Conservation (phyloP, 2,797 vertebrate genomes). For the Pseudomugil gertrudae region DNA sequence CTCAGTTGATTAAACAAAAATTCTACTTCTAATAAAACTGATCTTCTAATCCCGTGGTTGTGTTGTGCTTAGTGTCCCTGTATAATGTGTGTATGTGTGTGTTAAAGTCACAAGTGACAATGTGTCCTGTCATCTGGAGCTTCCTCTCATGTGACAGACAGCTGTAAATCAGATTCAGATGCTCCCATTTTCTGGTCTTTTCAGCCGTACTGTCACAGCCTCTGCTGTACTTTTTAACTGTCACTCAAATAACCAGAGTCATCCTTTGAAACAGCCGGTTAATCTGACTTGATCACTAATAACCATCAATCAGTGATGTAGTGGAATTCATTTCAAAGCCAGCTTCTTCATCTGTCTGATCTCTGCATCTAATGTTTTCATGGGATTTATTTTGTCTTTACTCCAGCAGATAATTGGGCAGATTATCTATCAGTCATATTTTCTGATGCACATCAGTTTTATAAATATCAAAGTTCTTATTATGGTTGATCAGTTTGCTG, state of each 20-base stretch:
- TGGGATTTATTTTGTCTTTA: constrained; percentile 33
- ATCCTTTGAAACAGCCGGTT: constrained; percentile 34
- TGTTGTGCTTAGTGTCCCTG: neutral
- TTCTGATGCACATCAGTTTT: constrained; percentile 23
- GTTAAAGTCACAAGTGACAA: constrained; percentile 1
- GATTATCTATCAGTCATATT: constrained; percentile 29
- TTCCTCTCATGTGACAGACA: constrained; percentile 15
- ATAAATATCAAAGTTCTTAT: constrained; percentile 5
- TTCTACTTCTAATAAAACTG: neutral
- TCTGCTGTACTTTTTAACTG: constrained; percentile 26
- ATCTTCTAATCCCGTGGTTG: neutral
- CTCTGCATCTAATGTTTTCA: constrained; percentile 32
- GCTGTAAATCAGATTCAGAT: constrained; percentile 14
- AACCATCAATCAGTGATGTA: constrained; percentile 39
- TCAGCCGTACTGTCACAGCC: neutral
- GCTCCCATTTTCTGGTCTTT: constrained; percentile 11
- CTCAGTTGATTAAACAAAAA: neutral
- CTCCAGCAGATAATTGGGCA: constrained; percentile 18
- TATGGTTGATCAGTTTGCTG: constrained; percentile 48
- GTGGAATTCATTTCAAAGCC: constrained; percentile 24
- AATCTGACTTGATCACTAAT: constrained; percentile 58
- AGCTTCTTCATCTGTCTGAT: constrained; percentile 31
- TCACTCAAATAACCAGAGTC: constrained; percentile 25
- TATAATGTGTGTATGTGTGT: constrained; percentile 1
- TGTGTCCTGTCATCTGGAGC: constrained; percentile 4